Base-by-base conservation (phyloP, 2,888 invertebrate genomes). In the Drosophila neotestacea region DNA sequence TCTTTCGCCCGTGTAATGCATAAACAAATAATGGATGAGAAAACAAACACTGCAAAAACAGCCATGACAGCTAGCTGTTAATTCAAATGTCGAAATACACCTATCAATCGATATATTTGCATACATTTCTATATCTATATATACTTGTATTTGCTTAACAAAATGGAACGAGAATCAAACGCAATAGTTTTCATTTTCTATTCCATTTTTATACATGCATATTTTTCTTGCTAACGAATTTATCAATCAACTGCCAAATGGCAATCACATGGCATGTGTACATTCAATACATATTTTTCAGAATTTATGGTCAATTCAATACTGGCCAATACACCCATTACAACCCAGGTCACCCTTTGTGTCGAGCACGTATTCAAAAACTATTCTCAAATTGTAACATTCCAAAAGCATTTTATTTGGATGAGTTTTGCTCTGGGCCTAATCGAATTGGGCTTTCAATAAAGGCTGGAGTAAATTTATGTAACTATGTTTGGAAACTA, bases 151-250 rank as follows among this genome's bases (percentile, higher is more conserved):
- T 27, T 69, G 58, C 52, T 27, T 52, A 56, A 55, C 78, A 73
- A 87, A 47, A 39, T 39, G 34, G 52, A 63, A 44, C 34, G 52
- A 60, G 55, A 46, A 61, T 66, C 59, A 38, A 52, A 16, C 52
- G 50, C 47, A 60, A 56, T 44, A 46, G 46, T 41, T 68, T 60
- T 7, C 13, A 32, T 66, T 63, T 52, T 58, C 76, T 58, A 9
- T 30, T 61, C n/a, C 46, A 72, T 68, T 70, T 83, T 77, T 83
- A 68, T 30, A 6, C 7, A 6, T 32, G 6, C 70, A 73, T 63
- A 63, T 82, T 61, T 22, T 22, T 1, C 56, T 42, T 64, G 81
- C 88, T 86, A 88, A 85, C 81, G 81, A 88, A 83, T 85, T 85
- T 83, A 83, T 88, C 84, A 80, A 86, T 88, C 86, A 83, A 38